Evolutionary conservation across 2,113 vertebrate genomes (phyloP), one percentile per base, ranked within the genome.

Genomic region (Ageneiosus marmoratus): DNA sequence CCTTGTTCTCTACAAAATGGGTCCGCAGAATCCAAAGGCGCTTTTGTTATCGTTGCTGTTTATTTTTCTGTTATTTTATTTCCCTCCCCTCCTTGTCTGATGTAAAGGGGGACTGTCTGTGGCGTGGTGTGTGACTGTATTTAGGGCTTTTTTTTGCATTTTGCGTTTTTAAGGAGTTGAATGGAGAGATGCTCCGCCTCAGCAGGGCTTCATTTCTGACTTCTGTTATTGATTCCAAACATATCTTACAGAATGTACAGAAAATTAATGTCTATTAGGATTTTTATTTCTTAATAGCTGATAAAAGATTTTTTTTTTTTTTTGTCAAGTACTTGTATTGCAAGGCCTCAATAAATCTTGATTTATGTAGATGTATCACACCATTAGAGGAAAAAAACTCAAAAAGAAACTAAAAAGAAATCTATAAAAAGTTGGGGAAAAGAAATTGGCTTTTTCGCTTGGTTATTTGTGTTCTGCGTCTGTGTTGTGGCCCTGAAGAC

Each of bases 171-270:
- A 48, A 78, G 29, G 46, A 77, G 7, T 65, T 73, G 27, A 77
- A 32, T 29, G 74, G 56, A 69, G 70, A 55, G 62, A 60, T 86
- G 84, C 84, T 77, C 83, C 58, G 83, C 62, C 87, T 85, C 83
- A 67, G 79, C 62, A 82, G 86, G 87, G 88, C 84, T 86, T 90
- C 81, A 20, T 90, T 91, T 92, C 84, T 89, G 89, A 90, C 85
- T 91, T 90, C 82, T 91, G 90, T 90, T 89, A 78, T 72, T 65
- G 84, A 88, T 91, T 91, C 86, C 67, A 90, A 91, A 90, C 93
- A 92, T 94, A 93, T 94, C 93, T 93, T 88, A 82, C 91, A 89
- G 92, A 93, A 92, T 92, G 92, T 92, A 93, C 93, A 93, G 91
- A 90, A 90, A 77, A 63, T 76, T 78, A 89, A 85, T 75, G 81